Evolutionary conservation across 2,888 invertebrate genomes (phyloP), one percentile per base, ranked within the genome.

Genomic region (Latrodectus hesperus): DNA sequence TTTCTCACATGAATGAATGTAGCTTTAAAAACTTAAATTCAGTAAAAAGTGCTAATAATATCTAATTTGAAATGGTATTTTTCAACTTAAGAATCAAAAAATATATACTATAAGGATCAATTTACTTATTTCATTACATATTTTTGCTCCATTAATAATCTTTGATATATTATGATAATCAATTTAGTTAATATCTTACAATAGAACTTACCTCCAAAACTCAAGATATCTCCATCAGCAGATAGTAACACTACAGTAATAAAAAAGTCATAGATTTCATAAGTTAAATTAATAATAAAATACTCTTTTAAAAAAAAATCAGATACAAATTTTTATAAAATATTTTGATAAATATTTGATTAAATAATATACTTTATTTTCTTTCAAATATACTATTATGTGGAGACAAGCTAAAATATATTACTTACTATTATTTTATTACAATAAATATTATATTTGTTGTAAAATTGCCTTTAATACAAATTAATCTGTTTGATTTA

Each of bases 161-260:
- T 38, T 38, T 14, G 49, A 14, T 26, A 38, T 2, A 16, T 22
- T 67, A 71, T 16, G 9, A 9, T 22, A 38, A 38, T 38, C 38
- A 38, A 38, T 38, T 38, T 38, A 38, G 38, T 38, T 38, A 6
- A 38, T 38, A 38, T 38, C 6, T 38, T 38, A 38, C 38, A 38
- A 38, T 6, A 38, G 38, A 14, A 67, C 75, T 68, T 70, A 85
- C 85, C 87, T 9, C 81, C 87, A 73, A 87, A 87, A 11, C 55
- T 87, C 9, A 87, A 67, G 17, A 87, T 87, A 52, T 87, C 87
- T 9, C 81, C 87, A 16, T 67, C 87, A 10, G 77, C 53, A 10
- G 26, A n/a, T 14, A 87, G 14, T 16, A 87, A 51, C 82, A 82
- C 85, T 85, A 55, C 73, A 74, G 68, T 53, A 52, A 67, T 38